phyloP scores from a whole-genome alignment of 2,888 invertebrate genomes.

The Napeogenes inachia region DNA sequence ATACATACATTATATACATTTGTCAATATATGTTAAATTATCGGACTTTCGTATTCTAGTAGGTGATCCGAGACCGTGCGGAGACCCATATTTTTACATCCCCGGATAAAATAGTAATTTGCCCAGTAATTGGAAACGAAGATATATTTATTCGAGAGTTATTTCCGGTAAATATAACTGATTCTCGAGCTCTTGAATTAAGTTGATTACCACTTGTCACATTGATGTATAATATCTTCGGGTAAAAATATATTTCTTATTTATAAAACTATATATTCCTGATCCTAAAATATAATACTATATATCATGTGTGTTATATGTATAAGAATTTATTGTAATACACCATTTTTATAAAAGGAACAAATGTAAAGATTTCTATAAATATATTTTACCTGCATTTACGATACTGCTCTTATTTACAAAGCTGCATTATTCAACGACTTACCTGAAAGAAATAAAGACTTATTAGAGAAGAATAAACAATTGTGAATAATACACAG shows the following conservation, averaged over 20 bases:
- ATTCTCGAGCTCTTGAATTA: background rate
- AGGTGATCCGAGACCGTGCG: too few species aligned
- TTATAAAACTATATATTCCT: too few species aligned
- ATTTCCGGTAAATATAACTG: background rate
- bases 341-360: too few species aligned
- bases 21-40: background rate
- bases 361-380: too few species aligned
- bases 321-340: too few species aligned
- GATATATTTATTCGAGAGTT: background rate
- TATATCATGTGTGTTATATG: too few species aligned
- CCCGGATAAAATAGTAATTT: background rate
- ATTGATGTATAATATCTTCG: background rate
- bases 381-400: too few species aligned
- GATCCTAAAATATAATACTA: too few species aligned
- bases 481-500: too few species aligned
- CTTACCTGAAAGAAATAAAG: constrained; percentile 1
- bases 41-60: too few species aligned
- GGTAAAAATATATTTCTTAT: too few species aligned
- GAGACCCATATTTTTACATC: background rate
- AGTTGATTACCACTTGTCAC: background rate
- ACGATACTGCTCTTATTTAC: too few species aligned
- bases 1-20: background rate
- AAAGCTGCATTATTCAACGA: background rate
- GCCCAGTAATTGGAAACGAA: constrained; percentile 1
- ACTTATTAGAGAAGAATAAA: background rate